Percentiles rank a stretch among this genome's conserved stretches.
Evolutionary conservation across 2,888 invertebrate genomes (phyloP).

Genomic region (Hoplodrina blanda): DNA sequence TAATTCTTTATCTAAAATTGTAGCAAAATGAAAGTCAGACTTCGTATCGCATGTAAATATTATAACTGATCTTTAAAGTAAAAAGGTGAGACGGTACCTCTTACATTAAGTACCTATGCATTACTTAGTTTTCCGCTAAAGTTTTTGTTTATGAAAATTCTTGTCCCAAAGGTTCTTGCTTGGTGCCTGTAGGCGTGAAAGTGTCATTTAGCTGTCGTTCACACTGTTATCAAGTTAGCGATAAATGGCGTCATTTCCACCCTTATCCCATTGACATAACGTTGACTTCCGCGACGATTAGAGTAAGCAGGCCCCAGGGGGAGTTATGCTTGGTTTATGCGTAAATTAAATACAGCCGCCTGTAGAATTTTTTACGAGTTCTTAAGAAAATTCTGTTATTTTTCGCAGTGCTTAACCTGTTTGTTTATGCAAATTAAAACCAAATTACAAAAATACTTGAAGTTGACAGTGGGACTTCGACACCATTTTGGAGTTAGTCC

Average conservation of each 20-base stretch:
- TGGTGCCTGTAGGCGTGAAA: slow-evolving; percentile 9
- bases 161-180: background rate
- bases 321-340: slow-evolving; percentile 12
- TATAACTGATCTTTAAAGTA: background rate
- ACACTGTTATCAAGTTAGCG: slow-evolving; percentile 30
- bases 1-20: background rate
- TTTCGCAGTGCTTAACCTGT: background rate
- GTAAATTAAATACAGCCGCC: slow-evolving; percentile 3
- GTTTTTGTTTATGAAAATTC: slow-evolving; percentile 14
- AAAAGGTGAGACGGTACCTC: slow-evolving; percentile 1
- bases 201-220: slow-evolving; percentile 26
- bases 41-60: background rate
- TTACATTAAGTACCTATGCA: slow-evolving; percentile 9
- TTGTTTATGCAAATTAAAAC: background rate
- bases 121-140: slow-evolving; percentile 16
- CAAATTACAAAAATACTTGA: too few species aligned
- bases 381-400: background rate
- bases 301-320: slow-evolving; percentile 23
- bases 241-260: slow-evolving; percentile 37
- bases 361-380: background rate
- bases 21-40: background rate
- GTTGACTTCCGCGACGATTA: slow-evolving; percentile 27
- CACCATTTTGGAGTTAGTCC: background rate
- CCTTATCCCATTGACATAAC: slow-evolving; percentile 37
- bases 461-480: too few species aligned